These are phyloP conservation scores for Ericerus pela DNA, from an alignment of 1,140 invertebrate species.

Conservation along the genomic window DNA sequence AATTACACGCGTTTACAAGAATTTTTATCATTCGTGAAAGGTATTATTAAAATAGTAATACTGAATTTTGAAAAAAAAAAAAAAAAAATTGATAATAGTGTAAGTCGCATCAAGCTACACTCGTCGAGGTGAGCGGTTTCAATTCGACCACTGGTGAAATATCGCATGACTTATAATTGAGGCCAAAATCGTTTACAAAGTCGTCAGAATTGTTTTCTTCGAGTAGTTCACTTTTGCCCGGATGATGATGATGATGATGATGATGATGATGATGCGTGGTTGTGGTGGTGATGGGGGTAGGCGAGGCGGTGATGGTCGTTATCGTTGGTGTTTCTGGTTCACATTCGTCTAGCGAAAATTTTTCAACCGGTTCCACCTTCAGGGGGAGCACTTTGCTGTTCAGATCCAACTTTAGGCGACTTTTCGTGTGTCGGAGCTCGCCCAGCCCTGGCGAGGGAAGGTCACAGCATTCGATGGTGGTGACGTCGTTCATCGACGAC, in stretches of 20 bases:
- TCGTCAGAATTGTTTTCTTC: background rate
- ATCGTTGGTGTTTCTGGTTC: background rate
- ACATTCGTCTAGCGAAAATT: no score
- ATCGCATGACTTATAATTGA: conserved; percentile 4
- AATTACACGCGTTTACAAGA: background rate
- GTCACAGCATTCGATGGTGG: no score
- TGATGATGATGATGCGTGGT: no score
- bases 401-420: conserved; percentile 53
- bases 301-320: no score
- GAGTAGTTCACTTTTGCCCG: background rate
- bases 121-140: background rate
- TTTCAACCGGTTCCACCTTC: no score
- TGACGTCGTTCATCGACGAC: no score
- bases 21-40: background rate
- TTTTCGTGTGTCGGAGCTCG: conserved; percentile 53
- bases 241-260: no score
- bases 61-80: background rate
- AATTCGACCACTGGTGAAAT: conserved; percentile 1
- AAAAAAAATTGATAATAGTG: background rate
- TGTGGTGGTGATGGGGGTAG: no score
- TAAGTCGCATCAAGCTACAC: background rate
- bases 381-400: no score
- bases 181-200: background rate
- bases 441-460: conserved; percentile 34
- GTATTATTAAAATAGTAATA: background rate